These are phyloP conservation scores for Diploscapter pachys DNA, from an alignment of 1,140 invertebrate species.

Conservation along the genomic window DNA sequence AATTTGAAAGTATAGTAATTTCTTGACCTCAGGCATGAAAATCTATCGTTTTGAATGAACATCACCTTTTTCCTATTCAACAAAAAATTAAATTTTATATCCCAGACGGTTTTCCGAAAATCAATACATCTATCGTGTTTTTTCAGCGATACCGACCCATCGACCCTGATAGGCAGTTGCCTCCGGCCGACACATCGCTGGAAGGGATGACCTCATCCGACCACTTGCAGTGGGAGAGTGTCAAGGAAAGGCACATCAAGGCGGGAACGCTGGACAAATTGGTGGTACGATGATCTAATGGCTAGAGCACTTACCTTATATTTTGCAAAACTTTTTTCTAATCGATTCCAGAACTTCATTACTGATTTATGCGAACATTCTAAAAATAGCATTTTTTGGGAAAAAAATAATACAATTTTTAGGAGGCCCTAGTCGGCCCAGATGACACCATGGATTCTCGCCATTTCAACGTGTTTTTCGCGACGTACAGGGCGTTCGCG, in stretches of 20 bases:
- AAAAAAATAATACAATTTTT: conserved; percentile 15
- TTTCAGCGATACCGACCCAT: conserved; percentile 54
- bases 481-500: conserved; percentile 84
- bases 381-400: conserved; percentile 1
- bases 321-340: background rate
- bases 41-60: no score
- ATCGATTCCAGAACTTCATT: conserved; percentile 69
- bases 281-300: conserved; percentile 68
- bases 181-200: conserved; percentile 19
- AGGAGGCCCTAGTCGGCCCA: conserved; percentile 61
- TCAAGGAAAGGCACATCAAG: conserved; percentile 87
- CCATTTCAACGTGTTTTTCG: conserved; percentile 94
- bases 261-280: conserved; percentile 88
- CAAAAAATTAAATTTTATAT: no score
- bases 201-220: conserved; percentile 70
- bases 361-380: background rate
- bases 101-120: no score
- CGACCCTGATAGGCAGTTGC: conserved; percentile 46
- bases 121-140: background rate
- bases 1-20: no score
- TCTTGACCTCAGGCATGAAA: no score
- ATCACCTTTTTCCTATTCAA: no score
- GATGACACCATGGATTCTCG: conserved; percentile 93
- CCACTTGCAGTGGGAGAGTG: conserved; percentile 98
- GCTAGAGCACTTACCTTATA: background rate